Conservation (phyloP, 2,888 invertebrate species). For the Cantharis lateralis region DNA sequence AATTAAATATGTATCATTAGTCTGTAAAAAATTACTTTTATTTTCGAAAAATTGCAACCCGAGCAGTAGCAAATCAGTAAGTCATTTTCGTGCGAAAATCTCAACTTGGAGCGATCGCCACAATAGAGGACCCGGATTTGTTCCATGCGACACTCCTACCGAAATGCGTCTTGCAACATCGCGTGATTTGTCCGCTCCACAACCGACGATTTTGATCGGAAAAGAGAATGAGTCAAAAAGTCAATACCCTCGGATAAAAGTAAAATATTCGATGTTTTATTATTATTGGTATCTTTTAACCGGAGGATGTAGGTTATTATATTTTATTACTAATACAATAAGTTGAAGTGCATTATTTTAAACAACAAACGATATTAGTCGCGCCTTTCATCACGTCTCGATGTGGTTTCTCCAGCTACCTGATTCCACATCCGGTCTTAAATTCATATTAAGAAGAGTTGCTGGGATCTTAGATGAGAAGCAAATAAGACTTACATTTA, state of each 20-base stretch:
- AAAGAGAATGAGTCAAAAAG: neutral
- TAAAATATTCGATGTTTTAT: neutral
- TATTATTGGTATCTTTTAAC: constrained; percentile 8
- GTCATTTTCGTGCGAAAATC: neutral
- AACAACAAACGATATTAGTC: constrained; percentile 45
- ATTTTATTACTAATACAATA: constrained; percentile 4
- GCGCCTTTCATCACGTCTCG: constrained; percentile 50
- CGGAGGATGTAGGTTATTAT: constrained; percentile 23
- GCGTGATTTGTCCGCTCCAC: neutral
- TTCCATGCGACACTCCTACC: neutral
- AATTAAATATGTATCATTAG: constrained; percentile 50
- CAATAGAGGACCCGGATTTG: neutral
- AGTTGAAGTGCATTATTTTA: constrained; percentile 36
- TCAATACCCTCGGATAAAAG: neutral
- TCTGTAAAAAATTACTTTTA: constrained; percentile 23
- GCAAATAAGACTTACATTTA: constrained; percentile 28
- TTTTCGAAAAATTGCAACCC: neutral
- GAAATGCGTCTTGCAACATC: neutral
- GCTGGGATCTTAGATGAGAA: constrained; percentile 37
- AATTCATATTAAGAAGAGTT: constrained; percentile 47
- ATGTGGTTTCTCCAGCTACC: constrained; percentile 53
- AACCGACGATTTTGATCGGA: neutral
- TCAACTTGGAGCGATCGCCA: too few species aligned
- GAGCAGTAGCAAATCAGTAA: neutral
- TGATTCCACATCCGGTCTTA: constrained; percentile 55